These are phyloP conservation scores for Drosophila algonquin DNA, from an alignment of 2,888 invertebrate genomes.

Conservation along the genomic window DNA sequence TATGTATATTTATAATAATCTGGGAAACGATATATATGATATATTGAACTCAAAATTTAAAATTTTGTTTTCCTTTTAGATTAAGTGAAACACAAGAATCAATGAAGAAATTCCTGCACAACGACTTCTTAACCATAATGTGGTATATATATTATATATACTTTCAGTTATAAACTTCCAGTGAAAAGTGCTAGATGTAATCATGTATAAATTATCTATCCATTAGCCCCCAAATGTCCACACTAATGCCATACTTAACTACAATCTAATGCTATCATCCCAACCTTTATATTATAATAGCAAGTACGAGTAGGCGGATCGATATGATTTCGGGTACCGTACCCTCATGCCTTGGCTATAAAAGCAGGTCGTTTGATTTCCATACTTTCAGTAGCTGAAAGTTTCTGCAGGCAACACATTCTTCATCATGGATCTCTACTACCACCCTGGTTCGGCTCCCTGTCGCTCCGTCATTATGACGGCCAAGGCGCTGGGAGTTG, in stretches of 20 bases:
- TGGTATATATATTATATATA: too few relatives aligned
- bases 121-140: too few relatives aligned
- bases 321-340: not conserved
- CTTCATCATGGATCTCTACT: slow-evolving; percentile 58
- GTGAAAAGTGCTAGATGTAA: too few relatives aligned
- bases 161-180: too few relatives aligned
- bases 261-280: not conserved
- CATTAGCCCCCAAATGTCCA: not conserved
- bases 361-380: not conserved
- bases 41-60: too few relatives aligned
- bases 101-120: too few relatives aligned
- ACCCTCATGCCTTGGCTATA: slow-evolving; percentile 16
- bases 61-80: too few relatives aligned
- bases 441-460: slow-evolving; percentile 84
- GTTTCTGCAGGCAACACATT: not conserved
- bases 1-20: too few relatives aligned
- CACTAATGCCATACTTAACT: not conserved
- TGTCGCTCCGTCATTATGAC: slow-evolving; percentile 87
- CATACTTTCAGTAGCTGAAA: slow-evolving; percentile 2
- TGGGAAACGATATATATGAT: too few relatives aligned
- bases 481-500: slow-evolving; percentile 87
- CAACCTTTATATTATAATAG: not conserved
- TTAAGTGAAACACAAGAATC: too few relatives aligned
- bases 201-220: not conserved
- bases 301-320: not conserved